These are phyloP conservation scores for Habropoda laboriosa DNA, from an alignment of 1,140 invertebrate species.

Conservation along the genomic window DNA sequence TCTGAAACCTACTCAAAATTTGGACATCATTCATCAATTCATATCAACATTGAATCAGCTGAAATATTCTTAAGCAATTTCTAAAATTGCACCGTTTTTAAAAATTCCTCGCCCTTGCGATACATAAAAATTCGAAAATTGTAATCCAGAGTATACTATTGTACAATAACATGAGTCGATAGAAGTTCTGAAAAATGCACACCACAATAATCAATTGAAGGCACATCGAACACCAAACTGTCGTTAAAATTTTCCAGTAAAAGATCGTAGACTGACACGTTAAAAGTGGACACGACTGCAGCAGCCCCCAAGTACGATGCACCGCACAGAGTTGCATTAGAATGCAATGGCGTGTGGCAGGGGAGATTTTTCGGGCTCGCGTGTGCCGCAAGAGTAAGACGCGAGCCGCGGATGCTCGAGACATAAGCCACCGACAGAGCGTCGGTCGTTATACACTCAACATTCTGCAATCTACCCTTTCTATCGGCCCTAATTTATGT, in stretches of 20 bases:
- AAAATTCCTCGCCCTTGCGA: too few relatives aligned
- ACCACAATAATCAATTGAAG: too few relatives aligned
- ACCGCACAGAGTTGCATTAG: constrained; percentile 8
- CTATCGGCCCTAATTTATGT: constrained; percentile 82
- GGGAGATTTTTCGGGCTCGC: constrained; percentile 60
- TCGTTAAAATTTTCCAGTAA: too few relatives aligned
- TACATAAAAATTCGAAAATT: too few relatives aligned
- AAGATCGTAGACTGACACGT: constrained; percentile 15
- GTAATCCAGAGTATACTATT: too few relatives aligned
- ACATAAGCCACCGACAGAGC: constrained; percentile 58
- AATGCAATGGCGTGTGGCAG: constrained; percentile 56
- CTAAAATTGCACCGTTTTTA: too few relatives aligned
- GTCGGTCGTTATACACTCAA: constrained; percentile 77
- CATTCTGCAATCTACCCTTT: constrained; percentile 81
- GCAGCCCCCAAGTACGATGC: neutral
- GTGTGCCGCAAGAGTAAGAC: constrained; percentile 63
- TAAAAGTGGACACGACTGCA: neutral
- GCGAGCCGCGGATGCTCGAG: constrained; percentile 64
- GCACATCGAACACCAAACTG: neutral
- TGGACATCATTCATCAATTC: too few relatives aligned
- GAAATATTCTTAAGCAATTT: too few relatives aligned
- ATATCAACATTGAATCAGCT: too few relatives aligned
- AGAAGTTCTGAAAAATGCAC: too few relatives aligned
- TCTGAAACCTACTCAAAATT: too few relatives aligned
- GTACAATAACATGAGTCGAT: too few relatives aligned